These are phyloP conservation scores for Oconnorella tubifera DNA, from an alignment of 2,888 invertebrate genomes.

Conservation along the genomic window DNA sequence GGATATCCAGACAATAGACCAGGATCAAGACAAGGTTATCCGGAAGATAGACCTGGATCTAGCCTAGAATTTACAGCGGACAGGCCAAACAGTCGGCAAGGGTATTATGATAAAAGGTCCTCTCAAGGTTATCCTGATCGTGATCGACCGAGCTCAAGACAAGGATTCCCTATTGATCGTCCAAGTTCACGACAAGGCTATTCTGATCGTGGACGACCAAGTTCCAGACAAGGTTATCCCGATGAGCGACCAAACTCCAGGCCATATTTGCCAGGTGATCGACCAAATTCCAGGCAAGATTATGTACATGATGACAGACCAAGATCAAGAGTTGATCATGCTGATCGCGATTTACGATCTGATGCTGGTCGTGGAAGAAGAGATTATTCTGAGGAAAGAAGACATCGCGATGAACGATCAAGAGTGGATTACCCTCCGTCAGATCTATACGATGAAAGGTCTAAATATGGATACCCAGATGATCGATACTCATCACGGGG, in stretches of 20 bases:
- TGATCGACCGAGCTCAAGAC: constrained; percentile 2
- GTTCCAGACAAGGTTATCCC: constrained; percentile 19
- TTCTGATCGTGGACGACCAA: constrained; percentile 19
- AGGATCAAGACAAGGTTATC: constrained; percentile 28
- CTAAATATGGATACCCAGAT: no score
- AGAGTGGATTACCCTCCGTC: no score
- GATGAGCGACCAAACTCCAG: background rate
- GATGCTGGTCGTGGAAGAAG: background rate
- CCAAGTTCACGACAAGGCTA: constrained; percentile 28
- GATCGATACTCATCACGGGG: background rate
- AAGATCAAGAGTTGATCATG: background rate
- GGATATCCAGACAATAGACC: constrained; percentile 22
- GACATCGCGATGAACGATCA: background rate
- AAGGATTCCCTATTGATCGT: constrained; percentile 11
- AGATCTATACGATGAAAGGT: no score
- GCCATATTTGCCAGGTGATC: no score
- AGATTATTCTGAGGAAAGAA: background rate
- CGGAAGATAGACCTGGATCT: constrained; percentile 21
- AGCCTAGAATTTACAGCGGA: background rate
- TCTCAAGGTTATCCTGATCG: constrained; percentile 21
- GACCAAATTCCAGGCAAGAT: constrained; percentile 13
- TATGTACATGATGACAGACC: constrained; percentile 19
- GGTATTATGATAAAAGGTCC: constrained; percentile 14
- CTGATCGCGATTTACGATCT: background rate
- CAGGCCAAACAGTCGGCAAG: background rate